Base-by-base conservation (phyloP, 2,797 vertebrate species). In the Smutsia gigantea region DNA sequence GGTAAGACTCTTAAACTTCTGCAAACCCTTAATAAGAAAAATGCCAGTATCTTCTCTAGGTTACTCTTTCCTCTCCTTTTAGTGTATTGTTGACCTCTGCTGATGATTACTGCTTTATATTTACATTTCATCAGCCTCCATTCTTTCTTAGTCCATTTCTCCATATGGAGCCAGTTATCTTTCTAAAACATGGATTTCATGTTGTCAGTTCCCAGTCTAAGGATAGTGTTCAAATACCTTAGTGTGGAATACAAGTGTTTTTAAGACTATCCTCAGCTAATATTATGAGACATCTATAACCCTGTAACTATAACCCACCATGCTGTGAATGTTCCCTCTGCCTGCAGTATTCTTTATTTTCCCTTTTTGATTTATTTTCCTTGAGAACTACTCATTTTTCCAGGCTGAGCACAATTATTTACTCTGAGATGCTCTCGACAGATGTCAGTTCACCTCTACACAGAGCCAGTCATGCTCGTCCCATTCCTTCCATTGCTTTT, bases 1-100 rank as follows among this genome's bases (percentile, higher is more conserved):
- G 34, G 0, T 75, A 81, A 88, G 53, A 39, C 18, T 25, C 72
- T 74, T 71, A 64, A 77, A 66, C 12, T 42, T 68, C 37, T 69
- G 25, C 63, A 34, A 68, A 96, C 74, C 31, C 87, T 87, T 49
- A 75, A 19, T 79, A 88, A 79, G n/a, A 78, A 88, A 95, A 87
- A 92, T 55, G 55, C 49, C 57, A 12, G 0, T 49, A 83, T 79
- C 29, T 69, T 90, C 51, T 96, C 23, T 71, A 37, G 31, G 13
- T 83, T 83, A 61, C 61, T 49, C 0, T 96, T 85, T 90, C n/a
- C 29, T 83, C 2, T 69, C n/a, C 18, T 83, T 68, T 90, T 51
- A 68, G 34, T 68, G 2, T 74, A 78, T 63, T 92, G 27, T 68
- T 97, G 63, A 51, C 23, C 18, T 68, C 21, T 71, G 2, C 23